Percentiles rank a stretch among this genome's conserved stretches.
phyloP scores from a whole-genome alignment of 2,113 vertebrate genomes.

The Lasiurus borealis region DNA sequence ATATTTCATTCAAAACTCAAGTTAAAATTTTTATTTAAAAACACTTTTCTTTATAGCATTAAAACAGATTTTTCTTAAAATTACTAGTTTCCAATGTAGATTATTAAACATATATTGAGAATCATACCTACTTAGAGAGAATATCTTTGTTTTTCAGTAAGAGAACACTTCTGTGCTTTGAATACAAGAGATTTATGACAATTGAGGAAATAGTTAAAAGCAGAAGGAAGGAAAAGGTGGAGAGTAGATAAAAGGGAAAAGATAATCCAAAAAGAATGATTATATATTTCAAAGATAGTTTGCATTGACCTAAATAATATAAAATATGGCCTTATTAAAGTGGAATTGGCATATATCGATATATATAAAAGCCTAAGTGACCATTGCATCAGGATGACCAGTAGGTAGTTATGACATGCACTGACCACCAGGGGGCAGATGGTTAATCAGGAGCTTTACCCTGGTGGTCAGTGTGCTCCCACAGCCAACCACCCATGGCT shows the following conservation, averaged over 20 bases:
- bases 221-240: background rate
- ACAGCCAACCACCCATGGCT: no score
- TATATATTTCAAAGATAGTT: background rate
- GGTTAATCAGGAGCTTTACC: no score
- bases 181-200: background rate
- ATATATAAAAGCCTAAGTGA: no score
- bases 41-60: background rate
- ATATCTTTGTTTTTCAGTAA: background rate
- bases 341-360: background rate
- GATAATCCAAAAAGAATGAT: background rate
- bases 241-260: background rate
- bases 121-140: background rate
- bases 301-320: background rate
- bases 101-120: conserved; percentile 3
- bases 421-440: no score
- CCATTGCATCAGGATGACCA: no score
- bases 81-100: background rate
- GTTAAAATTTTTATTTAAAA: background rate
- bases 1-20: background rate
- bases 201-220: background rate
- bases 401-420: no score
- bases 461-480: no score
- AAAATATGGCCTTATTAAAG: conserved; percentile 11
- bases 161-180: background rate
- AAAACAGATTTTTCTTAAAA: background rate